Evolutionary conservation across 2,888 invertebrate genomes (phyloP).

Genomic region (Encarsia formosa): DNA sequence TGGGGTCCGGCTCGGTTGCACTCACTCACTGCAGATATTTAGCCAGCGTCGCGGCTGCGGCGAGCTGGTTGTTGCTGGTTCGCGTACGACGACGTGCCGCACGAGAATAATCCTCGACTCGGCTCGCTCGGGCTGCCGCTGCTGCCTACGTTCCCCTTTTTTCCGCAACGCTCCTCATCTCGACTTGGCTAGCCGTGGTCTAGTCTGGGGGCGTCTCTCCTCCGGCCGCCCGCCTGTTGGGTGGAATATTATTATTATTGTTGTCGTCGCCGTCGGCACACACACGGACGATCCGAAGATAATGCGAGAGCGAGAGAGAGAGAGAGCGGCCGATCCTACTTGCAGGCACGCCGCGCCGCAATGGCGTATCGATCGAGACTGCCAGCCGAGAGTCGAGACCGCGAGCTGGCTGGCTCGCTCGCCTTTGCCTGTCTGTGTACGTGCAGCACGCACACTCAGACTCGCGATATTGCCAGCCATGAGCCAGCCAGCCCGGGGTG

Average conservation of each 20-base stretch:
- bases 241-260: not conserved
- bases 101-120: no score
- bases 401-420: not conserved
- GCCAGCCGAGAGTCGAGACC: not conserved
- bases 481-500: not conserved
- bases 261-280: not conserved
- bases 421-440: no score
- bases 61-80: no score
- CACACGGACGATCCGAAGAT: slow-evolving; percentile 9
- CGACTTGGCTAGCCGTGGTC: not conserved
- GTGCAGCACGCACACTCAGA: not conserved
- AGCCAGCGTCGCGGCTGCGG: no score
- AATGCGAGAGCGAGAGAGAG: not conserved
- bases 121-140: slow-evolving; percentile 26
- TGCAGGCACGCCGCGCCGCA: slow-evolving; percentile 42
- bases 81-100: no score
- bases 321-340: not conserved
- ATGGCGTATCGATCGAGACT: slow-evolving; percentile 46
- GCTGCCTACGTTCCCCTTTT: slow-evolving; percentile 29
- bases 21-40: no score
- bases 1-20: no score
- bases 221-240: slow-evolving; percentile 3
- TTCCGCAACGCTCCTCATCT: not conserved
- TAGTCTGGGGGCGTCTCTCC: not conserved
- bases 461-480: not conserved